These are phyloP conservation scores for Nycticorax nycticorax DNA, from an alignment of 2,113 vertebrate species.

Conservation along the genomic window DNA sequence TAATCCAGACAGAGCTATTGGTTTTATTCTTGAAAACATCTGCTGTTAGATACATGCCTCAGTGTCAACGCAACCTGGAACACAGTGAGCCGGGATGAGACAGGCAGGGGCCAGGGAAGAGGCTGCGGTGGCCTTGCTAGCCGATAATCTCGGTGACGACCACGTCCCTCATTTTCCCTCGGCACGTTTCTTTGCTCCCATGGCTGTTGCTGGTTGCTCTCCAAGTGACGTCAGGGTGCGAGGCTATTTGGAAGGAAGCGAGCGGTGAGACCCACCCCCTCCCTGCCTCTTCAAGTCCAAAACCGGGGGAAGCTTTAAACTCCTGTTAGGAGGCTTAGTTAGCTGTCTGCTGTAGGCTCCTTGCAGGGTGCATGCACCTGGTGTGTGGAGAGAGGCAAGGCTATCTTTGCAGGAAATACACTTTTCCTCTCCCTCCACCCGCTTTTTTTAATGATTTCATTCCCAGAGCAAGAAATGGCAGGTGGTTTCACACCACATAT, in stretches of 20 bases:
- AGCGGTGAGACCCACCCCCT: background rate
- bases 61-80: background rate
- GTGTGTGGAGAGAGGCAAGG: background rate
- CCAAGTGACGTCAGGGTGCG: background rate
- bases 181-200: background rate
- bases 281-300: background rate
- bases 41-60: background rate
- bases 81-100: background rate
- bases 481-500: conserved; percentile 28
- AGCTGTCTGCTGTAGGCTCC: background rate
- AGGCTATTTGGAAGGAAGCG: background rate
- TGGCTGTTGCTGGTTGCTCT: background rate
- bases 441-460: background rate
- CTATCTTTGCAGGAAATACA: background rate
- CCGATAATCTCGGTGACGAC: background rate
- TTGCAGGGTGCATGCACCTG: background rate
- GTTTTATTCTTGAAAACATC: background rate
- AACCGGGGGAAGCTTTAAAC: background rate
- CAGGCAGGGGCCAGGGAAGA: background rate
- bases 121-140: background rate
- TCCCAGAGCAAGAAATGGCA: background rate
- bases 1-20: background rate
- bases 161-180: background rate
- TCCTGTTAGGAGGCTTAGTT: background rate
- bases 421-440: background rate